Evolutionary conservation across 2,113 vertebrate species (phyloP), one percentile per base, ranked within the genome.

Genomic region (Dissostichus mawsoni): DNA sequence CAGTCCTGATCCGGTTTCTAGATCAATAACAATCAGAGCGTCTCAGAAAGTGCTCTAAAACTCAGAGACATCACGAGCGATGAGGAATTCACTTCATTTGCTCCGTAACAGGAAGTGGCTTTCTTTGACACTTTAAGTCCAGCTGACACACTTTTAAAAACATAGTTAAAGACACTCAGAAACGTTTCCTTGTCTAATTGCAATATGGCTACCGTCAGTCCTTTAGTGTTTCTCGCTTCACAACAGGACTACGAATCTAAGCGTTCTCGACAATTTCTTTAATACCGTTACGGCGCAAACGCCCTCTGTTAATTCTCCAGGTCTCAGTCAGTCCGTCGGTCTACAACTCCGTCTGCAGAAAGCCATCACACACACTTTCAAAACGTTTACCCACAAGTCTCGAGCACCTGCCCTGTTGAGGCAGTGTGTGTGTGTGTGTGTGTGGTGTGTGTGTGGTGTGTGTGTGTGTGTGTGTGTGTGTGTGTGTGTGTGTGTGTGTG

Each of bases 271-370:
- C 23, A 1, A 3, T 36, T 36, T 36, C 58, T 53, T 82, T 2
- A 62, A 20, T 67, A 48, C 45, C 29, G 78, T 75, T 53, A 57
- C 0, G 41, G 18, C 3, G 8, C 33, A 76, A 55, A 58, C 1
- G 10, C 69, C 82, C 69, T 45, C 16, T 47, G 47, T 2, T 33
- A 3, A 16, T 23, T 55, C 50, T 41, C 7, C 56, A 17, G 8
- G 72, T 5, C 12, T 77, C 67, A 20, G 67, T 78, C 68, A 33
- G 81, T 78, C 62, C 29, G 69, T 63, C 44, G 72, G 74, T 84
- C 85, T 89, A 82, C 0, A 82, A 80, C 71, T 86, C 76, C 83
- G 78, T 75, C 88, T 52, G 2, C 9, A 63, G 66, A 48, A 58
- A 25, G n/a, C 68, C 66, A 18, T 56, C 23, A 72, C 50, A 59